Base-by-base conservation (phyloP, 1,140 invertebrate genomes). In the Telenomus remus region DNA sequence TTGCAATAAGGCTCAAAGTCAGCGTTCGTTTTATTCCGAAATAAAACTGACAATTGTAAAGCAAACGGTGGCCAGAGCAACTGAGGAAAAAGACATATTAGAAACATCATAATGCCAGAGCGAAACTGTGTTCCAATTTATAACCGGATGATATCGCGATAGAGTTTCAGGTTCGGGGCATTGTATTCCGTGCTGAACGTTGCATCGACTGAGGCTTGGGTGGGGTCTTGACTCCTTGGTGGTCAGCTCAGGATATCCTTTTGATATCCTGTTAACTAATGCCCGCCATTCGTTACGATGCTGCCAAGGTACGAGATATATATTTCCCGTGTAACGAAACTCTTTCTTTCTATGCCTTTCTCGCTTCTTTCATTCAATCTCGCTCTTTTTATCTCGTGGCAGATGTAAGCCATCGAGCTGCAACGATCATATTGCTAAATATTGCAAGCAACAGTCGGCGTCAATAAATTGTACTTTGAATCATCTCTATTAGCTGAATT, bases 231-330 rank as follows among this genome's bases (percentile, higher is more conserved):
- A 65, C 84, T 85, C 74, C 81, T 86, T 83, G 86, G 86, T 88
- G 86, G 85, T 84, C 85, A 78, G 73, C 81, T 80, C 80, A 79
- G 83, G 78, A 84, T 87, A 87, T 87, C 84, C 85, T 87, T 87
- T 88, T 88, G 87, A 88, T 88, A 88, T 88, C 83, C 86, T 86
- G 86, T 88, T 88, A 88, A 88, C 86, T 88, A 88, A 88, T 88
- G 85, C 81, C 82, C 70, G 60, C 84, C 82, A 88, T 88, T 88
- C 85, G 80, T 88, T 88, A 87, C 85, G 81, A 83, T 84, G 78
- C 80, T 82, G 74, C 74, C 78, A 77, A 59, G 78, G 59, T 73
- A 68, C 70, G 74, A 81, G 79, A 79, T 79, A 79, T 79, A 79
- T 76, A 76, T 79, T 79, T 76, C 64, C 73, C 78, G 55, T 79